phyloP scores from a whole-genome alignment of 2,888 invertebrate species.

The Pseudolycoriella hygida region DNA sequence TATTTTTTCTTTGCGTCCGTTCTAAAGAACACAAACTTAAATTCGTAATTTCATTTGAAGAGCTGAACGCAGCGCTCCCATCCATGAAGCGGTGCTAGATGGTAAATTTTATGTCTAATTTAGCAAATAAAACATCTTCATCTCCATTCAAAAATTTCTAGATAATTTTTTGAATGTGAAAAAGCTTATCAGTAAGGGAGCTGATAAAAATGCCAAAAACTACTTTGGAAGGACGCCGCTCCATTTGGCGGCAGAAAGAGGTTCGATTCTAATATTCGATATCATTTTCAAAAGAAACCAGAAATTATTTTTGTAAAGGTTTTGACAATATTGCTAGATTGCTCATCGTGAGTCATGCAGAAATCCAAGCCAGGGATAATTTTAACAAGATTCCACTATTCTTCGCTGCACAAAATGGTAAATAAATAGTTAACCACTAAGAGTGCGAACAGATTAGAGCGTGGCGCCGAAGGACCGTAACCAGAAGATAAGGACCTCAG shows the following conservation, averaged over 20 bases:
- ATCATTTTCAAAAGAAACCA: neutral
- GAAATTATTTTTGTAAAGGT: neutral
- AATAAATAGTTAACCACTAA: neutral
- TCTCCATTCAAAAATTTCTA: neutral
- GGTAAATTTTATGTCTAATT: neutral
- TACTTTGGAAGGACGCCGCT: conserved; percentile 1
- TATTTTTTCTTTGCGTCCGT: neutral
- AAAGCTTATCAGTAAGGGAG: conserved; percentile 1
- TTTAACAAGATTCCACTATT: neutral
- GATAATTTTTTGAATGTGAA: conserved; percentile 5
- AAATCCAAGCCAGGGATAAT: neutral
- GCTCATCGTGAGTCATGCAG: conserved; percentile 1
- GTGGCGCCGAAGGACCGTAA: too few relatives aligned
- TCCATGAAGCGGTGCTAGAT: conserved; percentile 3
- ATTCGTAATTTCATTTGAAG: neutral
- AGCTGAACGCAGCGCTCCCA: neutral
- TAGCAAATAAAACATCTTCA: neutral
- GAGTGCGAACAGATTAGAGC: too few relatives aligned
- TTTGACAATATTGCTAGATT: conserved; percentile 3
- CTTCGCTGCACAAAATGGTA: conserved; percentile 5
- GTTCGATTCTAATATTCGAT: neutral
- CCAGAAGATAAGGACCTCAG: too few relatives aligned
- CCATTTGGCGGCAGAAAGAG: neutral
- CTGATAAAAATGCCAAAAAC: conserved; percentile 2
- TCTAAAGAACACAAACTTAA: neutral